These are phyloP conservation scores for Fragum whitleyi DNA, from an alignment of 2,888 invertebrate species.

Conservation along the genomic window DNA sequence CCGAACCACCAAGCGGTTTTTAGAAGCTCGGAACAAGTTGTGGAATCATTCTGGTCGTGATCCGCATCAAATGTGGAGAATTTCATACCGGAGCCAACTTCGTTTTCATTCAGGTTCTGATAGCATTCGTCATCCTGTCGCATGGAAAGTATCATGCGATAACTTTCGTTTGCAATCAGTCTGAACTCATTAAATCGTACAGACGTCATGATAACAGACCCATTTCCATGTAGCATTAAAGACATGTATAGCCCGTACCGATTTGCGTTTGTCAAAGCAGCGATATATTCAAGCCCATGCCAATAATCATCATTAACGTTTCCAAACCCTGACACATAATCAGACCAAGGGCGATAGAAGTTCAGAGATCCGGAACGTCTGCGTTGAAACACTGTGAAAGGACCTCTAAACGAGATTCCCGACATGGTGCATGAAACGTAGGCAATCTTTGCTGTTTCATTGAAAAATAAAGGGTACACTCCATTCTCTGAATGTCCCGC, in stretches of 20 bases:
- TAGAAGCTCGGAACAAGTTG: neutral
- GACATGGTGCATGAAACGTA: no score
- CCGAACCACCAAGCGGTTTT: neutral
- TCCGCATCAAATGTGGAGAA: neutral
- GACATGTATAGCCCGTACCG: neutral
- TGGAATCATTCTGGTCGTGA: neutral
- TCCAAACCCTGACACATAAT: neutral
- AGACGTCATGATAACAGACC: no score
- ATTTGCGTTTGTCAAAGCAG: neutral
- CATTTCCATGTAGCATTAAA: neutral
- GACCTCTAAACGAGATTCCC: no score
- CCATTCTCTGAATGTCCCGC: no score
- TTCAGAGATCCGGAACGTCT: neutral
- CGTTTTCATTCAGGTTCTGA: no score
- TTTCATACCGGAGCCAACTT: neutral
- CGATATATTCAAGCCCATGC: neutral
- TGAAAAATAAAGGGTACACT: no score
- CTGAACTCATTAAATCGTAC: neutral
- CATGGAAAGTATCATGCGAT: neutral
- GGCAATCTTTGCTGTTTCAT: no score
- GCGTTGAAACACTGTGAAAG: neutral
- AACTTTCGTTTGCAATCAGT: neutral
- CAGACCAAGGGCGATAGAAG: neutral
- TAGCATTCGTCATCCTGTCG: neutral
- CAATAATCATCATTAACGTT: neutral